Evolutionary conservation across 2,113 vertebrate species (phyloP).

Genomic region (Lates calcarifer): DNA sequence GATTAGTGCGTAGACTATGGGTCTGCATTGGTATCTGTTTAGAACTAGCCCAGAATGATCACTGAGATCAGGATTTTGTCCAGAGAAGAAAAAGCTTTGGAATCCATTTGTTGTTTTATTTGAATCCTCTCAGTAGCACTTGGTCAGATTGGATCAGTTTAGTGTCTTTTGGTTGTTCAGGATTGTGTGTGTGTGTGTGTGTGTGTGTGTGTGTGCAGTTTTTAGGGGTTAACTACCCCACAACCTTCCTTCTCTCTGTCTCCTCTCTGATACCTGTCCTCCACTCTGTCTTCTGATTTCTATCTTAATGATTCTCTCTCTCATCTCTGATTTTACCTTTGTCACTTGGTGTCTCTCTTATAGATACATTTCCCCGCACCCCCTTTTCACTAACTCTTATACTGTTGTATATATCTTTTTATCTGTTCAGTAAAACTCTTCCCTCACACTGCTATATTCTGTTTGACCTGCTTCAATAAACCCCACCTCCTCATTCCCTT

Average conservation of each 20-base stretch:
- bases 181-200: neutral
- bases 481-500: neutral
- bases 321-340: neutral
- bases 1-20: too few relatives aligned
- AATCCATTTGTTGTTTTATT: neutral
- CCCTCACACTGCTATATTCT: neutral
- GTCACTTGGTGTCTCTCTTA: neutral
- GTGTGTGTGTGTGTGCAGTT: neutral
- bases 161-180: neutral
- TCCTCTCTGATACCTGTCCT: neutral
- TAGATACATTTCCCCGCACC: neutral
- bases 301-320: neutral
- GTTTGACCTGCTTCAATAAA: conserved; percentile 10
- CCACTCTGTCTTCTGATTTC: too few relatives aligned
- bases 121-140: neutral
- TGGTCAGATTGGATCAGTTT: neutral
- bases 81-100: too few relatives aligned
- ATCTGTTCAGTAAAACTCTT: neutral
- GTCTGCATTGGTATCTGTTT: too few relatives aligned
- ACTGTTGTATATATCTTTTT: neutral
- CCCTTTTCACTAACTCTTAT: too few relatives aligned
- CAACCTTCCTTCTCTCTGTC: neutral
- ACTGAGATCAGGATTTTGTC: too few relatives aligned
- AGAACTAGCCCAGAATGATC: too few relatives aligned
- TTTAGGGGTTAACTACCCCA: neutral